Evolutionary conservation across 2,113 vertebrate species (phyloP), one percentile per base, ranked within the genome.

Genomic region (Okapia johnstoni): DNA sequence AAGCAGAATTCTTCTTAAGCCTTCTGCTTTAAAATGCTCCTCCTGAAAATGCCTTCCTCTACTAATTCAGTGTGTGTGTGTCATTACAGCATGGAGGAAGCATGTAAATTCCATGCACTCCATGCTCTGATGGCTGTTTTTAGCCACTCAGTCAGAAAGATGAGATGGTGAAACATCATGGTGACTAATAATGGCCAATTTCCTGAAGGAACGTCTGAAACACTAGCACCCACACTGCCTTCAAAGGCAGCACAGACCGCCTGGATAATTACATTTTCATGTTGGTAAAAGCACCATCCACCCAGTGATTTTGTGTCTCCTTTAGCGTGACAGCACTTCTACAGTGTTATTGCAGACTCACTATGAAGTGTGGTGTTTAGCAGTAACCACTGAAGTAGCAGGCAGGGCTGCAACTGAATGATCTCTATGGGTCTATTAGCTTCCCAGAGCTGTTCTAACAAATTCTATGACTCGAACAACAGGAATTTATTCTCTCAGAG

Each of bases 71-170:
- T 63, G 4, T 84, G 93, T 92, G 66, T 92, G 60, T 30, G 21
- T 90, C 43, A 66, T 90, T 54, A 48, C 52, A 30, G n/a, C 43
- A 61, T 33, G 60, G 79, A 96, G 14, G 52, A 94, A 48, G n/a
- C 43, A 21, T 3, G 12, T 12, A 70, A 43, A 5, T 91, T 9
- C 36, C 50, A 54, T 46, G 16, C 55, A 52, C 36, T 58, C n/a
- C 17, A 40, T 4, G 5, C n/a, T 63, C 21, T 63, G 70, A 58
- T 43, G 58, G 26, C 7, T 48, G 76, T 14, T 83, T 87, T 43
- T 58, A 94, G 77, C 55, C 23, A 86, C 73, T 85, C n/a, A 60
- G n/a, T 80, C n/a, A 73, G 52, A 94, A 93, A 96, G 70, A 93
- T 12, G 9, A 57, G 50, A 52, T 58, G 94, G 88, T 54, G 43